Base-by-base conservation (phyloP, 2,888 invertebrate species). In the Temnothorax rugatulus region DNA sequence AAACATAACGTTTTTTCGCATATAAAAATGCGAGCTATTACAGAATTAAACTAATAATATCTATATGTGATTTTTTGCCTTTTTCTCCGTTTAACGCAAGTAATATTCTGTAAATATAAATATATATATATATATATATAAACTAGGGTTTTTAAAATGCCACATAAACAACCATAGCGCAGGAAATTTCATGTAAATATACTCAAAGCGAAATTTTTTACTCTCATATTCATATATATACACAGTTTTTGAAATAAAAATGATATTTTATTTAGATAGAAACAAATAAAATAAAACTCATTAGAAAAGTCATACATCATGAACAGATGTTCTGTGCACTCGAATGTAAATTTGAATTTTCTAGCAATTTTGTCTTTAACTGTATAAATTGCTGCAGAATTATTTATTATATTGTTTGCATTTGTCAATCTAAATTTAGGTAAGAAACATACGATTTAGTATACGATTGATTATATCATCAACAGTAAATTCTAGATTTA, bases 321-420 rank as follows among this genome's bases (percentile, higher is more conserved):
- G 9, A 68, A 71, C 44, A 57, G 3, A 4, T 34, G 34, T 57
- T 44, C 38, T 41, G 15, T 54, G n/a, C 18, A 68, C 15, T 68
- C 68, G 13, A 9, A n/a, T 29, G n/a, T 21, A 25, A 47, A 59
- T 47, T 71, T 59, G 34, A 34, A 59, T 81, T 59, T 59, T 13
- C 18, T 21, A 50, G 5, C 2, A 68, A 68, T 47, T 68, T 68
- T 18, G 47, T 47, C 79, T 73, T 74, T 38, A 57, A 18, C 15
- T 71, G 34, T 52, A 4, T 38, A 47, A 69, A 34, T 73, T 41
- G 5, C 44, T 9, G 15, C 21, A 13, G 18, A 71, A 34, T 47
- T 59, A 77, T 77, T 68, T 50, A 57, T 21, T n/a, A 54, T 15
- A 3, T 7, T 41, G 34, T 71, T 79, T 71, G 59, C 59, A 13